These are phyloP conservation scores for Micrasema minimum DNA, from an alignment of 1,140 invertebrate genomes.

Conservation along the genomic window DNA sequence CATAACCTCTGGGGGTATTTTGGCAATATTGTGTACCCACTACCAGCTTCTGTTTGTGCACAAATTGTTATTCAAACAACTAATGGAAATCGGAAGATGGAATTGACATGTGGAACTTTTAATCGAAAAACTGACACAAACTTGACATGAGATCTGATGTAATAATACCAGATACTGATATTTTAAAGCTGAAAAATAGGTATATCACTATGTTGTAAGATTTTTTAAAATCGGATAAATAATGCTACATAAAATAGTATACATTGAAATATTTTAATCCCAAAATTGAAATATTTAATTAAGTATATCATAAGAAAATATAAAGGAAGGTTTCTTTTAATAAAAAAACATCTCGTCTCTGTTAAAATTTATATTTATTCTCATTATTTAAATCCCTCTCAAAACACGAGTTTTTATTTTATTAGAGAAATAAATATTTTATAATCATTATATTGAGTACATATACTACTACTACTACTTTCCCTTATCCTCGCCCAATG, in stretches of 20 bases:
- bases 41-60: constrained; percentile 9
- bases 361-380: not conserved
- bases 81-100: constrained; percentile 25
- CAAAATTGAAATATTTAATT: not conserved
- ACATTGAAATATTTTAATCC: not conserved
- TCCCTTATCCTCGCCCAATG: too few species aligned
- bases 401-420: not conserved
- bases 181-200: not conserved
- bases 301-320: not conserved
- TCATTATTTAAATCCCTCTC: not conserved
- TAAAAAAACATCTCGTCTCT: not conserved
- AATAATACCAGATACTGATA: too few species aligned
- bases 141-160: too few species aligned
- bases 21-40: constrained; percentile 12
- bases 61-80: constrained; percentile 34
- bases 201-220: too few species aligned
- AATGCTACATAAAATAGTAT: not conserved
- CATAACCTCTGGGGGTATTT: constrained; percentile 10
- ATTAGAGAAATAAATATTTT: not conserved
- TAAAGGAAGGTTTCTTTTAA: not conserved
- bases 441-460: not conserved
- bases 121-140: constrained; percentile 23
- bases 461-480: too few species aligned
- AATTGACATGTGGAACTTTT: constrained; percentile 30
- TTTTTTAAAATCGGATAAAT: too few species aligned